Conservation (phyloP, 30 jellyfish, hydroid and myxozoan genomes). For the Hydra vulgaris region DNA sequence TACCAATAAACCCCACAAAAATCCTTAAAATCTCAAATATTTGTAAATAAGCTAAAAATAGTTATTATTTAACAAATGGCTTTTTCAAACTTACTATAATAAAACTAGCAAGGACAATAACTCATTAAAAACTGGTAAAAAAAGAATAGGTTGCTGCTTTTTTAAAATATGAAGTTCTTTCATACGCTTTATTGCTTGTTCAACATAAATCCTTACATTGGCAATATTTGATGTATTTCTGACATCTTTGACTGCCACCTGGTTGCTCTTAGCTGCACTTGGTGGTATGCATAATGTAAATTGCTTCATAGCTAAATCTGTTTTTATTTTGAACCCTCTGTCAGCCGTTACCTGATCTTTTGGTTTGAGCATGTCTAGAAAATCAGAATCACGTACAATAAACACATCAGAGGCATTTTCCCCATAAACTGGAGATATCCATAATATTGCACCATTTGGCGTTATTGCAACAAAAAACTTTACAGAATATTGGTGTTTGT, state of each 20-base stretch:
- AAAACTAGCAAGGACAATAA: too few species aligned
- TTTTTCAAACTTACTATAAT: too few species aligned
- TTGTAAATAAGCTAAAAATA: too few species aligned
- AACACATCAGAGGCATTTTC: conserved; percentile 43
- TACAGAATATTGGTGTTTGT: conserved; percentile 58
- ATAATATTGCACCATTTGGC: conserved; percentile 53
- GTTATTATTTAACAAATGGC: too few species aligned
- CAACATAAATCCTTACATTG: conserved; percentile 31
- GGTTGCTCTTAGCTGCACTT: conserved; percentile 35
- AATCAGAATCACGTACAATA: conserved; percentile 36
- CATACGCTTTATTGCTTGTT: conserved; percentile 11
- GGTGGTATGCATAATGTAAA: conserved; percentile 52
- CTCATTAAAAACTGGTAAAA: conserved; percentile 3
- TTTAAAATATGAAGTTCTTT: neutral
- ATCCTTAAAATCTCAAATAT: too few species aligned
- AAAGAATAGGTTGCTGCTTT: neutral
- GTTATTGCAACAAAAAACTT: conserved; percentile 42
- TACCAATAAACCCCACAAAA: too few species aligned
- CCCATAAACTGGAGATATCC: conserved; percentile 59
- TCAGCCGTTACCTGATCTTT: conserved; percentile 46
- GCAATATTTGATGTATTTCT: conserved; percentile 3
- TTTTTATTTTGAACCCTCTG: conserved; percentile 50
- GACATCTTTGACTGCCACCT: conserved; percentile 30
- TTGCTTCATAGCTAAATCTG: conserved; percentile 25
- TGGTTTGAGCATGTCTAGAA: conserved; percentile 33